A percentile compares a stretch with the other conserved stretches of the same genome.
Conservation (phyloP, 2,888 invertebrate species). For the Melinopterus prodromus region DNA sequence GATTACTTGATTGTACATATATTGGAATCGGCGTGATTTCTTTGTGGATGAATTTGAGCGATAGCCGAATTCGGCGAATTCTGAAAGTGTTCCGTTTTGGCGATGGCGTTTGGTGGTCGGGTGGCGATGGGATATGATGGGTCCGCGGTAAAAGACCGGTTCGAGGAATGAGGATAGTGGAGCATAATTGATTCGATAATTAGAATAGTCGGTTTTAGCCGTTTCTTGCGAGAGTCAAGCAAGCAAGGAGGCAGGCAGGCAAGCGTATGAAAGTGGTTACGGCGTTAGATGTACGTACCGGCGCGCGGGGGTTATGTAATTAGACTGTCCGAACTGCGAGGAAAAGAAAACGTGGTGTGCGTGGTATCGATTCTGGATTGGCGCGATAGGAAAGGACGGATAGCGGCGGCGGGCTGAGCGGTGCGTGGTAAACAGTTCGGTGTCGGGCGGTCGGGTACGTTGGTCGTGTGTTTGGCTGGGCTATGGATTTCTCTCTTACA, state of each 20-base stretch:
- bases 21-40: too few relatives aligned
- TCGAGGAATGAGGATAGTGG: background rate
- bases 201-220: background rate
- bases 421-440: background rate
- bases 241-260: background rate
- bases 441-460: background rate
- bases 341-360: constrained; percentile 4
- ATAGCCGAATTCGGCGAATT: background rate
- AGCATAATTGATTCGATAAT: background rate
- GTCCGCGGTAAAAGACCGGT: background rate
- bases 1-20: too few relatives aligned
- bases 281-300: background rate
- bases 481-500: constrained; percentile 17
- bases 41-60: too few relatives aligned
- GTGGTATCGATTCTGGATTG: background rate
- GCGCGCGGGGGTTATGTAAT: constrained; percentile 4
- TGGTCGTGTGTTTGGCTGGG: background rate
- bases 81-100: background rate
- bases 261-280: background rate
- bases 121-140: background rate
- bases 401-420: background rate
- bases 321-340: background rate
- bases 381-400: constrained; percentile 11
- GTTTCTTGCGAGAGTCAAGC: background rate
- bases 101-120: background rate